Conservation (phyloP, 2,113 vertebrate genomes). For the Sapajus apella region DNA sequence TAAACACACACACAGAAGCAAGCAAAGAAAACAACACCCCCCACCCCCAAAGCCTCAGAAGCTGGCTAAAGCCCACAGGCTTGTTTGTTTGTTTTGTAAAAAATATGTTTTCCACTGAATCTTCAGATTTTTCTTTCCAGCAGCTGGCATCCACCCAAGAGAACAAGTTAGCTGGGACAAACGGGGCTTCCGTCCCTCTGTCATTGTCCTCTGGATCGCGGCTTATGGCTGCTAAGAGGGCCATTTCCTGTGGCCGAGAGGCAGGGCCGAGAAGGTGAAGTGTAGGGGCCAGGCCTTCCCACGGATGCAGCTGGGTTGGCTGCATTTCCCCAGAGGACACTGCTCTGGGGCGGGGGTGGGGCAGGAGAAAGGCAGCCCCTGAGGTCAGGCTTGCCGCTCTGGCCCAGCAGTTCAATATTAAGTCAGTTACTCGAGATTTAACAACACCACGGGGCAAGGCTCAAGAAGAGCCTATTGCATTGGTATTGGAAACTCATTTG, state of each 20-base stretch:
- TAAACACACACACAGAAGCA: not conserved
- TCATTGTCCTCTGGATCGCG: slow-evolving; percentile 66
- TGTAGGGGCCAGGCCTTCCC: slow-evolving; percentile 72
- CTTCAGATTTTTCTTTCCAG: slow-evolving; percentile 54
- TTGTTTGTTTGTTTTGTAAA: slow-evolving; percentile 42
- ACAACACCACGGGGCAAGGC: not conserved
- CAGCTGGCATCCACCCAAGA: slow-evolving; percentile 53
- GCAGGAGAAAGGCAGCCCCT: not conserved
- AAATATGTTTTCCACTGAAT: slow-evolving; percentile 62
- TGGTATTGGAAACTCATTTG: not conserved
- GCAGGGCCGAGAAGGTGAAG: not conserved
- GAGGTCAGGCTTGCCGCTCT: not conserved
- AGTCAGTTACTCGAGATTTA: not conserved
- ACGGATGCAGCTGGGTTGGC: slow-evolving; percentile 72
- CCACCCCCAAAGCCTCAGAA: not conserved
- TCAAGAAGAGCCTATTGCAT: not conserved
- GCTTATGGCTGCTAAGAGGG: slow-evolving; percentile 59
- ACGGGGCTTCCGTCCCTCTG: slow-evolving; percentile 41
- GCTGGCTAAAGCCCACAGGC: slow-evolving; percentile 51
- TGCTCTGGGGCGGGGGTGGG: not conserved
- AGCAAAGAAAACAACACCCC: slow-evolving; percentile 19
- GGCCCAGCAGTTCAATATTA: not conserved
- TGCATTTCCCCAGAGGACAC: slow-evolving; percentile 55
- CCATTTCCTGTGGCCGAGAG: slow-evolving; percentile 75
- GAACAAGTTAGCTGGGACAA: slow-evolving; percentile 51